A percentile compares a stretch with the other conserved stretches of the same genome.
Evolutionary conservation across 2,113 vertebrate species (phyloP).

Genomic region (Ivindomyrus marchei): DNA sequence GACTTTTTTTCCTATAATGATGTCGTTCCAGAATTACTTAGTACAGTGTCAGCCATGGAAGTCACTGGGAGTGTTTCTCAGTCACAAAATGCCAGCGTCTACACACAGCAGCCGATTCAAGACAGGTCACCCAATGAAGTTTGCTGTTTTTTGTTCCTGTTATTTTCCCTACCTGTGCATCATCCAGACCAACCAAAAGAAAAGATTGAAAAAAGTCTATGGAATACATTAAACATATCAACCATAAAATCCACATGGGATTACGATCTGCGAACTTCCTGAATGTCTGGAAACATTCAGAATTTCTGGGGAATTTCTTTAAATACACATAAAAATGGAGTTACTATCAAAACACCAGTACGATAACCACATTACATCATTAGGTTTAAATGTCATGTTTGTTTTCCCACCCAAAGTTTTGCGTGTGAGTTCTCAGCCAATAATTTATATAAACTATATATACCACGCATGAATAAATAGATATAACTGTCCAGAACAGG

Average conservation of each 20-base stretch:
- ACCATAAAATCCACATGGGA: conserved; percentile 32
- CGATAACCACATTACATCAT: conserved; percentile 43
- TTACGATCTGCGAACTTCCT: conserved; percentile 20
- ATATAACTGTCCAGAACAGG: conserved; percentile 10
- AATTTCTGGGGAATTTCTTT: conserved; percentile 12
- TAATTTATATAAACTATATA: conserved; percentile 33
- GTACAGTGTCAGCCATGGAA: neutral
- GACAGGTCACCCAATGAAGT: neutral
- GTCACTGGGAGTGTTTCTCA: neutral
- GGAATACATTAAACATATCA: conserved; percentile 42
- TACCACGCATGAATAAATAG: conserved; percentile 24
- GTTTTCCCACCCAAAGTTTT: conserved; percentile 6
- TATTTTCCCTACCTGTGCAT: neutral
- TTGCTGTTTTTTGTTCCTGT: neutral
- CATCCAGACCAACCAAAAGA: neutral
- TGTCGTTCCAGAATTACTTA: neutral
- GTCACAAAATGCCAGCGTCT: neutral
- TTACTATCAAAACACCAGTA: conserved; percentile 21
- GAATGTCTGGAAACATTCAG: conserved; percentile 20
- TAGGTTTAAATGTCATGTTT: conserved; percentile 11
- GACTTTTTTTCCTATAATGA: neutral
- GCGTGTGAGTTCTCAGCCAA: conserved; percentile 12
- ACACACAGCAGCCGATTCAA: neutral
- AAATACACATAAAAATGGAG: conserved; percentile 31
- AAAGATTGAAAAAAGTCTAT: conserved; percentile 28